Evolutionary conservation across 1,140 invertebrate species (phyloP).

Genomic region (Bombus consobrinus): DNA sequence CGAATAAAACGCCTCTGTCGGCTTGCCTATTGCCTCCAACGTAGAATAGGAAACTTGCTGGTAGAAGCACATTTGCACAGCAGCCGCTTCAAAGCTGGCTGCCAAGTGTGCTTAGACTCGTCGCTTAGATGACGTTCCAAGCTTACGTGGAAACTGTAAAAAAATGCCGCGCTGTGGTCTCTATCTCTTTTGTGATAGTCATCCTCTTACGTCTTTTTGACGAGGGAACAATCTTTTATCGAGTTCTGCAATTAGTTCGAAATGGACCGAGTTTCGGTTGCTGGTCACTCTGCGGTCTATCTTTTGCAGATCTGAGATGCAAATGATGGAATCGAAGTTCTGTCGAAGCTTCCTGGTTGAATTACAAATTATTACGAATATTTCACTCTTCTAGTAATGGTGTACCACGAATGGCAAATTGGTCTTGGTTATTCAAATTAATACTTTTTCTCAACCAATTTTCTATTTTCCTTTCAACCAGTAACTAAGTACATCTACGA

Average conservation of each 20-base stretch:
- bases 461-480: neutral
- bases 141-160: slow-evolving; percentile 13
- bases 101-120: slow-evolving; percentile 27
- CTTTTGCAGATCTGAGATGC: neutral
- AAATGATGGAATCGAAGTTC: neutral
- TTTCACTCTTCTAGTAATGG: too few relatives aligned
- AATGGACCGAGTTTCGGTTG: neutral
- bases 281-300: neutral
- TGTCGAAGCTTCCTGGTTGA: too few relatives aligned
- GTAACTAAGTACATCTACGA: neutral
- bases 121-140: slow-evolving; percentile 17
- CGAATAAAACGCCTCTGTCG: slow-evolving; percentile 16
- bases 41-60: slow-evolving; percentile 11
- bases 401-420: too few relatives aligned
- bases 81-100: slow-evolving; percentile 23
- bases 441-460: too few relatives aligned
- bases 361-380: neutral
- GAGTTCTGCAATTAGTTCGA: neutral
- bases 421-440: too few relatives aligned
- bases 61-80: slow-evolving; percentile 35
- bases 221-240: neutral
- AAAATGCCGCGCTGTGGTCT: neutral
- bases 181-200: neutral
- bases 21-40: neutral
- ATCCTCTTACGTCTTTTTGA: neutral